Evolutionary conservation across 2,888 invertebrate genomes (phyloP), one percentile per base, ranked within the genome.

Genomic region (Calliscelio sp.): DNA sequence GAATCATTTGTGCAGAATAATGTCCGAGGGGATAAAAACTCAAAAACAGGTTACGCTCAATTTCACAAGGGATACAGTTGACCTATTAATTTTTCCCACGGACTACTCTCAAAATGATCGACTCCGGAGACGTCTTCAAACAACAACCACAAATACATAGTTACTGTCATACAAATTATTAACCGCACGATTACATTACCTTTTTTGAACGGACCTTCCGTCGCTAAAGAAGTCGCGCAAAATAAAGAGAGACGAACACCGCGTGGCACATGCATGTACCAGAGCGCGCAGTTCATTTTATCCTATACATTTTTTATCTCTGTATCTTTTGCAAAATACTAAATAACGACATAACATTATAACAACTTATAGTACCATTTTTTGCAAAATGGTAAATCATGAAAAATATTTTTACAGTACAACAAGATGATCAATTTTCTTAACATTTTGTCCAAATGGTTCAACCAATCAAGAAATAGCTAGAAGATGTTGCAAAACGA

Each of bases 161-260:
- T 84, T 81, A 73, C 51, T 84, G 77, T 84, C 84, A 84, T 73
- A 84, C 81, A 84, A 81, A 84, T 66, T 80, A 84, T 84, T 73
- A 86, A 86, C 87, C 81, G 63, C 86, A 87, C 86, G 86, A 86
- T 87, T 87, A 86, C 80, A 88, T 88, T 88, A 86, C 81, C 86
- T 81, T 86, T 85, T 87, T 87, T 49, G 46, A 83, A 61, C 79
- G 68, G 66, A 32, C 66, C 79, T 78, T 85, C 77, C 78, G 73
- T 79, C 77, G 55, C 68, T 57, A 41, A 77, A 53, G 68, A 70
- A 63, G 35, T 20, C 55, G 55, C 57, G 22, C 65, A 51, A 71
- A 66, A 68, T 75, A 84, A 83, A 84, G 53, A 35, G 59, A 61
- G 61, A 71, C 73, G 66, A 77, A 66, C 51, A 68, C 83, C 85